Base-by-base conservation (phyloP, 92 coral and sea anemone species). In the Palythoa heliodiscus region DNA sequence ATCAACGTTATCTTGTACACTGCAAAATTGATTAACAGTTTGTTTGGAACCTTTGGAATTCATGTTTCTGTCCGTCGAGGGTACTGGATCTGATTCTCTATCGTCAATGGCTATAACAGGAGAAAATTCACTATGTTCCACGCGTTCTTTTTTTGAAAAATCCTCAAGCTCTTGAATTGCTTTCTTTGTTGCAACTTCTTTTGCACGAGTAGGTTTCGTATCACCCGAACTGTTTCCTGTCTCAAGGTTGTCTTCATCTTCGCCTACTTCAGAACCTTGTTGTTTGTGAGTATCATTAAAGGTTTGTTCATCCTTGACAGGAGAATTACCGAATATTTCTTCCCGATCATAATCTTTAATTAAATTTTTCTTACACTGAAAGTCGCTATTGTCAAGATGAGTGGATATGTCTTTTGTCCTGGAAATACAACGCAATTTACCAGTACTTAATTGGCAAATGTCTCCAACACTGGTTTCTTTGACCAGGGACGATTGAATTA, bases 341-440 rank as follows among this genome's bases (percentile, higher is more conserved):
- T 77, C 70, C 40, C 38, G 55, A 11, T 47, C 73, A 22, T 80
- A 80, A 48, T 80, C 74, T 53, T 23, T 8, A 14, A 80, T 67
- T 20, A 80, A 24, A 8, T 66, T 80, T 25, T 67, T 80, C 63
- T 80, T 80, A 43, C 74, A 80, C 2, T 13, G 60, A 20, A 68
- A 66, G 63, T 68, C 40, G 9, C 23, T n/a, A 17, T 67, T 64
- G 8, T 67, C 19, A 64, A 23, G 16, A 66, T 22, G 63, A 64
- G 73, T 66, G 15, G 71, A 37, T 35, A 39, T 11, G 16, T 22
- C 54, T 19, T 78, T 13, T 48, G 11, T 5, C 39, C 22, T 47
- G n/a, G 53, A 63, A 78, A 39, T 22, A 38, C 50, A 38, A 61
- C 19, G 10, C 7, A 19, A 22, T 77, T 77, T 39, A 37, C 25